A percentile compares a stretch with the other conserved stretches of the same genome.
These are phyloP conservation scores for Cyanistes caeruleus DNA, from an alignment of 2,113 vertebrate genomes.

Conservation along the genomic window DNA sequence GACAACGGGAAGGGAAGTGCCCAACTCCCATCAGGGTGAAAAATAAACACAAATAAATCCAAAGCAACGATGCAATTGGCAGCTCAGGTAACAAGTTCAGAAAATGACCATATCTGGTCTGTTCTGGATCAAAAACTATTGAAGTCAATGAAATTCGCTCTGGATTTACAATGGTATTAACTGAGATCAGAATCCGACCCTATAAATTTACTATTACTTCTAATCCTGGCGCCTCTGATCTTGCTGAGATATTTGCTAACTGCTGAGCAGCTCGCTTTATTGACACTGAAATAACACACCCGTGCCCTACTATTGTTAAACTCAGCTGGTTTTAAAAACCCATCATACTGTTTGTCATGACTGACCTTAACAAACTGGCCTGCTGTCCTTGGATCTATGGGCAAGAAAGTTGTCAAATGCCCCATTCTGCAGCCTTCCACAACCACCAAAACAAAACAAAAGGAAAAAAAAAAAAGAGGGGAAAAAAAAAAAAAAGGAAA, in stretches of 20 bases:
- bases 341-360: slow-evolving; percentile 82
- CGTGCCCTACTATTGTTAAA: slow-evolving; percentile 68
- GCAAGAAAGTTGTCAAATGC: slow-evolving; percentile 86
- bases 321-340: slow-evolving; percentile 75
- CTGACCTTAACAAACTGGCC: slow-evolving; percentile 75
- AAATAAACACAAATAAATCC: slow-evolving; percentile 27
- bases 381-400: slow-evolving; percentile 87
- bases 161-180: slow-evolving; percentile 42
- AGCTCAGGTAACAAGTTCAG: background rate
- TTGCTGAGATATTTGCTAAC: slow-evolving; percentile 52
- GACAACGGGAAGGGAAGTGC: background rate
- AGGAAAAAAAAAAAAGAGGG: background rate
- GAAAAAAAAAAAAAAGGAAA: background rate
- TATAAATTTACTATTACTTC: slow-evolving; percentile 41
- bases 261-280: slow-evolving; percentile 58
- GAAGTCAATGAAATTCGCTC: background rate
- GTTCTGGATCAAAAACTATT: slow-evolving; percentile 4
- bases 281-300: slow-evolving; percentile 69
- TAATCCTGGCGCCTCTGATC: background rate
- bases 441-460: background rate
- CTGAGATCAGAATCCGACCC: slow-evolving; percentile 32
- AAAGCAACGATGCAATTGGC: background rate
- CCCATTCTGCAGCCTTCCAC: slow-evolving; percentile 65
- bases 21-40: background rate
- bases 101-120: background rate